Base-by-base conservation (phyloP, 92 coral and sea anemone genomes). In the Phenganax stokvisi region DNA sequence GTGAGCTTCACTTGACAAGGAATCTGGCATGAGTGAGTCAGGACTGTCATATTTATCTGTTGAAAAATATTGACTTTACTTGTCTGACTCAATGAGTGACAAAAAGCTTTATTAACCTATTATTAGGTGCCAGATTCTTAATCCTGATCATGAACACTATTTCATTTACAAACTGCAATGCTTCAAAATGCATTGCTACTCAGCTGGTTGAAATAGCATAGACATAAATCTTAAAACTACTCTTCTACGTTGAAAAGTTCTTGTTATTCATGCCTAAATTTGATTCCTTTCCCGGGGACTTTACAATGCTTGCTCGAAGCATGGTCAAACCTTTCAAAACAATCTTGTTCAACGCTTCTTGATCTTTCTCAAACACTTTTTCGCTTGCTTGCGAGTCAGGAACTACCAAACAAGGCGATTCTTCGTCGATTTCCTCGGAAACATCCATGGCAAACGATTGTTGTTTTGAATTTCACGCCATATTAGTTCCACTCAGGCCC, bases 361-460 rank as follows among this genome's bases (percentile, higher is more conserved):
- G 30, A 17, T 56, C 64, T 47, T 76, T 31, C 12, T 31, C 51
- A 13, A 31, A 29, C 44, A 52, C 80, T 13, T 85, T 72, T 29
- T 86, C 92, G 9, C 85, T 91, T 54, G 62, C 31, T 81, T 92
- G 97, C 8, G 96, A 90, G 76, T 88, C 87, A 25, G 87, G 91
- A 1, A 93, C 93, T 44, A 93, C 54, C 66, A 93, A 89, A 82
- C 96, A 91, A 37, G 97, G 97, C 31, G 97, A 72, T 80, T 85
- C 87, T 37, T 74, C 79, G 8, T 89, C 91, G 63, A 87, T 74
- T 12, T 89, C 92, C 10, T 93, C 93, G 11, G 83, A 84, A 74
- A 88, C 79, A 72, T 90, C 97, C 97, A 92, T 92, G 60, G 6
- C 9, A 0, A 17, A 31, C 17, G n/a, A 55, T 62, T 16, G 58